Base-by-base conservation (phyloP, 2,888 invertebrate genomes). In the Perizoma affinitatum region DNA sequence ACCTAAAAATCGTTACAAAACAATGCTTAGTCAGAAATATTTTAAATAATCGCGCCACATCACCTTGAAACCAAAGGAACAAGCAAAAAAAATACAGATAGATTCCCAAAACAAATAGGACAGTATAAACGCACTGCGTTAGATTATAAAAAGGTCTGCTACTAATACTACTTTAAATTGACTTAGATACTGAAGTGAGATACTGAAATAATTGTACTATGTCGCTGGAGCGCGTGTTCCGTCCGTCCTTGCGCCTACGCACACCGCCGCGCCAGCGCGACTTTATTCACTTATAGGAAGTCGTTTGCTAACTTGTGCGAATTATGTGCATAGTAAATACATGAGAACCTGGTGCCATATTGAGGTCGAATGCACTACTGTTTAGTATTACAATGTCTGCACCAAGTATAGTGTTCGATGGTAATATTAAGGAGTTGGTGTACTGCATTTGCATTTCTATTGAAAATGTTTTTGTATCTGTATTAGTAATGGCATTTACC, bases 221-320 rank as follows among this genome's bases (percentile, higher is more conserved):
- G 52, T 41, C 11, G 1, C 4, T 40, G 45, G 22, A 22, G 22
- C 46, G 54, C 58, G 63, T 52, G 63, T 44, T 34, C 22, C 47
- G 58, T 48, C 11, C 63, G 63, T 54, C 63, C 63, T 63, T 63
- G 63, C 60, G 63, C 63, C 63, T 40, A 57, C 63, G 59, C 59
- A 49, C 35, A 11, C 46, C 42, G 56, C 56, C 53, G 55, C 45
- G 46, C n/a, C n/a, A n/a, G n/a, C n/a, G n/a, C 48, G 48, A 38
- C 58, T 63, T 63, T 58, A 63, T 63, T 63, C 63, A 63, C 52
- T 58, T 63, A 58, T 59, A 63, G 63, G 63, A 63, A 63, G 63
- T 63, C 58, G 58, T 59, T 63, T 58, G 58, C 62, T 34, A 45
- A 55, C 54, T 62, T 58, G 62, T 52, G 54, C 54, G 62, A 63